Evolutionary conservation across 2,888 invertebrate genomes (phyloP).

Genomic region (Melinaea menophilus): DNA sequence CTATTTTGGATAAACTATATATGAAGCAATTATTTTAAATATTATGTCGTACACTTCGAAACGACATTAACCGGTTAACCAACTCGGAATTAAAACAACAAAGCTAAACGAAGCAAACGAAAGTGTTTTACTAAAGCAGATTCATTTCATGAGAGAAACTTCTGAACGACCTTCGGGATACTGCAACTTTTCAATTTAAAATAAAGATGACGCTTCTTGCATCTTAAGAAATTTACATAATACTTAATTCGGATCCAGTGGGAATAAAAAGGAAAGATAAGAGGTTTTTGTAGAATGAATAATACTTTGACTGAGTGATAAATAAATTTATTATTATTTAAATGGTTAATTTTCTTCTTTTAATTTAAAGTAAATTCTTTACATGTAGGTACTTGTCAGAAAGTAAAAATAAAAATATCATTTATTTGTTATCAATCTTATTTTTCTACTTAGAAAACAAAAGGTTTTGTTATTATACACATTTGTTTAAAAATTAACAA

Average conservation of each 20-base stretch:
- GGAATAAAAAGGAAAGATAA: slow-evolving; percentile 20
- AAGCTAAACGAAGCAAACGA: slow-evolving; percentile 52
- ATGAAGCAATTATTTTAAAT: background rate
- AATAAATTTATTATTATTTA: background rate
- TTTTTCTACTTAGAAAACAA: too few relatives aligned
- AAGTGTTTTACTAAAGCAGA: slow-evolving; percentile 67
- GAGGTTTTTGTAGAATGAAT: slow-evolving; percentile 1
- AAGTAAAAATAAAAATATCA: too few relatives aligned
- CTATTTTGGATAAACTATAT: too few relatives aligned
- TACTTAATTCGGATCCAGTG: slow-evolving; percentile 34
- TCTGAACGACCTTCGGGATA: slow-evolving; percentile 73
- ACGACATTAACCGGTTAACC: slow-evolving; percentile 19
- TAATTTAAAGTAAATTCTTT: too few relatives aligned
- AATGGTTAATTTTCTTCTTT: too few relatives aligned
- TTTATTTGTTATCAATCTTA: too few relatives aligned
- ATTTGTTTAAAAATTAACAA: too few relatives aligned
- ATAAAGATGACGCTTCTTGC: slow-evolving; percentile 51
- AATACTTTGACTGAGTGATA: background rate
- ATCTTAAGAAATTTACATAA: slow-evolving; percentile 71
- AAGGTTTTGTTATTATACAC: too few relatives aligned
- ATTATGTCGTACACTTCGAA: slow-evolving; percentile 5
- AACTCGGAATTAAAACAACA: slow-evolving; percentile 31
- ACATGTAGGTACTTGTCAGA: too few relatives aligned
- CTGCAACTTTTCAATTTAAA: slow-evolving; percentile 70
- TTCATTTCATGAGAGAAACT: slow-evolving; percentile 69